phyloP scores from a whole-genome alignment of 2,113 vertebrate species.

The Poeciliopsis occidentalis region DNA sequence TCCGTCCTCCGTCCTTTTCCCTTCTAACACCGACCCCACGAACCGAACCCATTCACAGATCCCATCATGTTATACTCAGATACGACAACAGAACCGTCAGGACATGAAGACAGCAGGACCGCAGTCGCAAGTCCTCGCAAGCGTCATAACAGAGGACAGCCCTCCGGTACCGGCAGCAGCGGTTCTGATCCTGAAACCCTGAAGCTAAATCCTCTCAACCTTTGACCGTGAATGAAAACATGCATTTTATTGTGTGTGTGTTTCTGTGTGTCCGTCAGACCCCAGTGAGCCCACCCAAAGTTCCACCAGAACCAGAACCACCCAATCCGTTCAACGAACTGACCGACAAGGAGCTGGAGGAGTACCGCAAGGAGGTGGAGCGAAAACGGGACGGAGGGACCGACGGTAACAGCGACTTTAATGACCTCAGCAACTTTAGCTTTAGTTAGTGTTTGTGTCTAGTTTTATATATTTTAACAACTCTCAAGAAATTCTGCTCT shows the following conservation, averaged over 20 bases:
- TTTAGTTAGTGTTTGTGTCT: neutral
- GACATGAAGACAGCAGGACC: slow-evolving; percentile 96
- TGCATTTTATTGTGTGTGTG: slow-evolving; percentile 14
- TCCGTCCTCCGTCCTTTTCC: neutral
- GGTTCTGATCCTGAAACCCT: neutral
- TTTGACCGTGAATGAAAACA: neutral
- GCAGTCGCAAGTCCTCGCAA: slow-evolving; percentile 93
- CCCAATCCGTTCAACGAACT: slow-evolving; percentile 97
- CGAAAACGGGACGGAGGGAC: slow-evolving; percentile 86
- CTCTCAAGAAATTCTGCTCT: neutral
- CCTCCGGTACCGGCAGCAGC: slow-evolving; percentile 81
- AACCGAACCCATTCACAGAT: neutral
- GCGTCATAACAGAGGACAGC: slow-evolving; percentile 89
- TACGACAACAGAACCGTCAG: slow-evolving; percentile 95
- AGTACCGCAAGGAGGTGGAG: slow-evolving; percentile 95
- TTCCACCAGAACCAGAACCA: slow-evolving; percentile 83
- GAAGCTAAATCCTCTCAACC: too few species aligned
- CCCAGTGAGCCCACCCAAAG: slow-evolving; percentile 77
- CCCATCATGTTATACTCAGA: slow-evolving; percentile 68
- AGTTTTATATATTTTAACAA: neutral
- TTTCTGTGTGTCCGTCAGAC: slow-evolving; percentile 78
- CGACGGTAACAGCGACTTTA: slow-evolving; percentile 78
- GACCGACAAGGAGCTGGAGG: slow-evolving; percentile 95
- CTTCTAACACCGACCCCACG: neutral
- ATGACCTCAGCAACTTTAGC: too few species aligned